These are phyloP conservation scores for Toxotes chatareus DNA, from an alignment of 2,113 vertebrate genomes.

Conservation along the genomic window DNA sequence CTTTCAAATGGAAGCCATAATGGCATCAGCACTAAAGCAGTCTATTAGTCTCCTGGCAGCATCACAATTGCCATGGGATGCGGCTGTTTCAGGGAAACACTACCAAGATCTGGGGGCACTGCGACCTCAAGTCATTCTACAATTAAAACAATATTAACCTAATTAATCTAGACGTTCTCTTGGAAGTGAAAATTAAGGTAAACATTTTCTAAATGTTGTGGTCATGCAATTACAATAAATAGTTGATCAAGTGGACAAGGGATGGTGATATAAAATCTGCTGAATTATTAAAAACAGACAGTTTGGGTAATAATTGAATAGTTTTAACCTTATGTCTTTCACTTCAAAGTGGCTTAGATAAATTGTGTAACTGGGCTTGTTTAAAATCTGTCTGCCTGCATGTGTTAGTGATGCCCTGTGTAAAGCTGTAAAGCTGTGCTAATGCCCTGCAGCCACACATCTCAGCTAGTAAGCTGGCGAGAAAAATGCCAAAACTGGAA, in stretches of 20 bases:
- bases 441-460: no score
- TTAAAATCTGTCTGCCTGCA: no score
- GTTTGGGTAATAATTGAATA: background rate
- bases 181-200: background rate
- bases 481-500: no score
- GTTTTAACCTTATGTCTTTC: background rate
- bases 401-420: no score
- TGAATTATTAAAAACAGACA: background rate
- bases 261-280: background rate
- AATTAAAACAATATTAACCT: background rate
- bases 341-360: no score
- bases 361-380: no score
- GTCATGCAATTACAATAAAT: background rate
- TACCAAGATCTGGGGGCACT: background rate
- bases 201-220: background rate
- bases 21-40: slow-evolving; percentile 22
- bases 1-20: slow-evolving; percentile 40
- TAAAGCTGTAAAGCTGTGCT: no score
- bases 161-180: slow-evolving; percentile 4
- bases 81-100: slow-evolving; percentile 3
- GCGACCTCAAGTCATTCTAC: background rate
- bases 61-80: background rate
- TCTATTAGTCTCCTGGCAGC: slow-evolving; percentile 1
- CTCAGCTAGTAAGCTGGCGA: background rate
- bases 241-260: background rate